Evolutionary conservation across 2,113 vertebrate genomes (phyloP).

Genomic region (Climacteris rufus): DNA sequence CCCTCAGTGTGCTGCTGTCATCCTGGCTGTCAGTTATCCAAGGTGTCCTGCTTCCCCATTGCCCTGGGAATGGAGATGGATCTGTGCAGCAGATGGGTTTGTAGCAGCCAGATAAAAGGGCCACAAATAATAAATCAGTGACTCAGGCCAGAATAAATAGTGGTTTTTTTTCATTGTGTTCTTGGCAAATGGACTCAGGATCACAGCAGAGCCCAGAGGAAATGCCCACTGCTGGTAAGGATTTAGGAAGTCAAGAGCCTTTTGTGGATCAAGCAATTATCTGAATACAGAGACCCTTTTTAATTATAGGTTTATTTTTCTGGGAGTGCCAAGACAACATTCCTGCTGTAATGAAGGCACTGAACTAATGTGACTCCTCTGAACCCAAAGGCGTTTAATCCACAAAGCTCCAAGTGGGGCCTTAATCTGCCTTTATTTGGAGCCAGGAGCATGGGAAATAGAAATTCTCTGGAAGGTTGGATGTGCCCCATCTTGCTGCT

Average conservation of each 20-base stretch:
- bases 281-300: background rate
- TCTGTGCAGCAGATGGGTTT: background rate
- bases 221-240: background rate
- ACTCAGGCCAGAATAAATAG: background rate
- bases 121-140: background rate
- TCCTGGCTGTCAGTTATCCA: rapidly evolving
- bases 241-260: slow-evolving; percentile 16
- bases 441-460: background rate
- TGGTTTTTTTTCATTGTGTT: background rate
- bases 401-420: background rate
- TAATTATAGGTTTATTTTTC: slow-evolving; percentile 7
- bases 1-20: background rate
- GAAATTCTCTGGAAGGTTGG: background rate
- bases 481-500: background rate
- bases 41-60: background rate
- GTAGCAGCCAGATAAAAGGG: background rate
- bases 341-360: background rate
- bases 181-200: background rate
- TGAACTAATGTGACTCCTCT: background rate
- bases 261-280: background rate
- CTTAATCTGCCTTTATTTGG: background rate
- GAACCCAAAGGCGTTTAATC: background rate
- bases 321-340: background rate
- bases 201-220: background rate
- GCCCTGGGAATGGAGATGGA: background rate